A percentile compares a stretch with the other conserved stretches of the same genome.
Conservation (phyloP, 2,888 invertebrate species). For the Ochropacha duplaris region DNA sequence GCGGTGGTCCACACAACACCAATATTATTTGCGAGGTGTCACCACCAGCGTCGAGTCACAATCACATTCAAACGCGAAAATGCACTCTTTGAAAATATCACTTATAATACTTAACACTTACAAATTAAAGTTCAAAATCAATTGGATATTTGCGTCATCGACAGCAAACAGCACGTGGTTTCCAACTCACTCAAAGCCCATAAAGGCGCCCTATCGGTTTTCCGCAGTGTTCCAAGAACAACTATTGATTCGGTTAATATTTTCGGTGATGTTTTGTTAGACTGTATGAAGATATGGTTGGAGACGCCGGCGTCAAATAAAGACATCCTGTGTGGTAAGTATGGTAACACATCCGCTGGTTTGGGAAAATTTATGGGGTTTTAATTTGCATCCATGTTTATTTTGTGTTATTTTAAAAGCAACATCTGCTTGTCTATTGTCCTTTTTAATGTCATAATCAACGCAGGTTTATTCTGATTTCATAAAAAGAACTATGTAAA, state of each 20-base stretch:
- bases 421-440: no score
- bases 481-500: background rate
- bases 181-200: constrained; percentile 42
- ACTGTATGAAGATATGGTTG: constrained; percentile 43
- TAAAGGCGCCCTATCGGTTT: constrained; percentile 72
- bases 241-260: constrained; percentile 54
- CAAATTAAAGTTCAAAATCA: constrained; percentile 23
- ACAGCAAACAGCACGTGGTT: constrained; percentile 20
- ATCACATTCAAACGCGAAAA: constrained; percentile 36
- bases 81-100: background rate
- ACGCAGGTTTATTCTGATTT: background rate
- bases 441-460: background rate
- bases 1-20: constrained; percentile 43
- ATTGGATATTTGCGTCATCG: constrained; percentile 9
- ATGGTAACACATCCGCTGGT: constrained; percentile 31
- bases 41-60: constrained; percentile 58
- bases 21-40: constrained; percentile 65
- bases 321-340: constrained; percentile 62
- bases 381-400: background rate
- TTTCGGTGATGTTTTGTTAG: constrained; percentile 57
- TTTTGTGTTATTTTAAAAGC: no score
- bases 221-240: constrained; percentile 67
- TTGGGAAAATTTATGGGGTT: constrained; percentile 22
- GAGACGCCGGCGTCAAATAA: constrained; percentile 66
- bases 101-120: constrained; percentile 5